These are phyloP conservation scores for Melolontha melolontha DNA, from an alignment of 2,888 invertebrate genomes.

Conservation along the genomic window DNA sequence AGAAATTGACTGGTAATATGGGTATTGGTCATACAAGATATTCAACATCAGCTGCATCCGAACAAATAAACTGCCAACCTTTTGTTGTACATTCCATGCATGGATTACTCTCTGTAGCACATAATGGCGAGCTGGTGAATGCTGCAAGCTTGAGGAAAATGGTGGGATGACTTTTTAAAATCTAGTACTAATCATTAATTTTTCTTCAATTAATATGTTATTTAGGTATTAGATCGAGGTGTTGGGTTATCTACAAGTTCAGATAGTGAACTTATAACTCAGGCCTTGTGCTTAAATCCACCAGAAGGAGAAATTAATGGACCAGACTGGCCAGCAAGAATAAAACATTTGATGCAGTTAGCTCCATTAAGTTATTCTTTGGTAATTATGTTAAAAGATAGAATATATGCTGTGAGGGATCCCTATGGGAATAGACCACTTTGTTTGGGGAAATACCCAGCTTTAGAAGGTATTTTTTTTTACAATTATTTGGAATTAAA, in stretches of 20 bases:
- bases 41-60: constrained; percentile 95
- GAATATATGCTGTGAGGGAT: constrained; percentile 95
- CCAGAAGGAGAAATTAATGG: constrained; percentile 88
- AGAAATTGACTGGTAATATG: constrained; percentile 85
- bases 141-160: constrained; percentile 87
- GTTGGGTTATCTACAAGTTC: constrained; percentile 96
- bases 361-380: constrained; percentile 96
- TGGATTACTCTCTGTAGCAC: constrained; percentile 94
- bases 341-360: constrained; percentile 92
- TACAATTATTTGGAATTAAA: no score
- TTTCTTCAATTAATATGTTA: constrained; percentile 29
- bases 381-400: constrained; percentile 92
- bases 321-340: constrained; percentile 93
- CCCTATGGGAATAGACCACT: constrained; percentile 98
- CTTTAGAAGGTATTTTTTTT: constrained; percentile 15
- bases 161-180: constrained; percentile 66
- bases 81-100: constrained; percentile 98
- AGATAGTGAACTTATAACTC: constrained; percentile 97
- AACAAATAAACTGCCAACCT: constrained; percentile 96
- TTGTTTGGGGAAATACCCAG: constrained; percentile 83
- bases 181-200: background rate
- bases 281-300: constrained; percentile 92
- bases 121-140: constrained; percentile 98
- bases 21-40: constrained; percentile 98
- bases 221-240: constrained; percentile 89